Percentiles rank a stretch among this genome's conserved stretches.
Conservation (phyloP, 1,140 invertebrate genomes). For the Dendrolimus kikuchii region DNA sequence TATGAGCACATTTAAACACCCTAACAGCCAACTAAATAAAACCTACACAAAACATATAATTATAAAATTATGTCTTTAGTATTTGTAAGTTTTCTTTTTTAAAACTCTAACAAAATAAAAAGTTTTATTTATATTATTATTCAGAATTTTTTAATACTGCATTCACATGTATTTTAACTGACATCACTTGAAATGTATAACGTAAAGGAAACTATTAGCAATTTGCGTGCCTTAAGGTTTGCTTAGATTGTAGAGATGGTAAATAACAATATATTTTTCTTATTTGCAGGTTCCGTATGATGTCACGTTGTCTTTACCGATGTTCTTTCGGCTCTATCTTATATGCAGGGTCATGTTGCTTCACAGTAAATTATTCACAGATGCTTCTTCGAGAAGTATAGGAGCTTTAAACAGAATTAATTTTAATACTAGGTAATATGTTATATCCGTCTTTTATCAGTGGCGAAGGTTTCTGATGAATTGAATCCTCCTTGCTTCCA, state of each 20-base stretch:
- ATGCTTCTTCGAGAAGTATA: conserved; percentile 94
- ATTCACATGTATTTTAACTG: not conserved
- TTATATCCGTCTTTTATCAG: not conserved
- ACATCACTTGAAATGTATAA: conserved; percentile 17
- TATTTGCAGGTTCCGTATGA: conserved; percentile 89
- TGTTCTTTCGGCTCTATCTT: conserved; percentile 99
- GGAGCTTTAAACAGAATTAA: conserved; percentile 99
- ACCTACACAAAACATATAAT: too few relatives aligned
- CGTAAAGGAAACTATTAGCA: too few relatives aligned
- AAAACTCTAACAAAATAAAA: too few relatives aligned
- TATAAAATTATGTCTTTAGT: too few relatives aligned
- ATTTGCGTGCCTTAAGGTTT: conserved; percentile 11
- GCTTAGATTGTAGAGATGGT: too few relatives aligned
- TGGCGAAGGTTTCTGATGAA: too few relatives aligned
- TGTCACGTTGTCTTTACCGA: conserved; percentile 96
- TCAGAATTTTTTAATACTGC: too few relatives aligned
- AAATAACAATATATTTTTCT: conserved; percentile 3
- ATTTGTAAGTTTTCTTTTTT: too few relatives aligned
- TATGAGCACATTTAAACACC: too few relatives aligned
- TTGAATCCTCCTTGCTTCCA: too few relatives aligned
- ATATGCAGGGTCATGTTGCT: conserved; percentile 99
- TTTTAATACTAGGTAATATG: conserved; percentile 91
- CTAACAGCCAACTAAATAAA: too few relatives aligned
- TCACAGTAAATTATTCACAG: conserved; percentile 99
- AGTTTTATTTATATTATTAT: too few relatives aligned